Evolutionary conservation across 2,888 invertebrate species (phyloP).

Genomic region (Zygothrica quintamaculata): DNA sequence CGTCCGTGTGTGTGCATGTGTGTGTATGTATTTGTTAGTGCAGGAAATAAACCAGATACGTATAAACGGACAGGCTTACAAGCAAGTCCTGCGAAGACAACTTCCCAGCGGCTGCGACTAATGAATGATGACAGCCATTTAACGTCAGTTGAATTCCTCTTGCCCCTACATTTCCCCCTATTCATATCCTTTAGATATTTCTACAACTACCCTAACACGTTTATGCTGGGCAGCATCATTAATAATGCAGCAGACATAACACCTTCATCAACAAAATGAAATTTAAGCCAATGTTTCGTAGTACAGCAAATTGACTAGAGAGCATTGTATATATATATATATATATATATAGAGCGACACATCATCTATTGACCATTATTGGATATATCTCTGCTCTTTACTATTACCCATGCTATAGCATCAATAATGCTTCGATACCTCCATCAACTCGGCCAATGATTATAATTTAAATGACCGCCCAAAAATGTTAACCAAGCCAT

Average conservation of each 20-base stretch:
- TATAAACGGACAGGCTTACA: constrained; percentile 52
- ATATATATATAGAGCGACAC: too few relatives aligned
- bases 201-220: constrained; percentile 2
- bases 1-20: constrained; percentile 13
- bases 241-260: constrained; percentile 56
- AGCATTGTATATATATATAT: constrained; percentile 10
- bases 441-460: too few relatives aligned
- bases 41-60: constrained; percentile 63
- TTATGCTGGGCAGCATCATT: constrained; percentile 46
- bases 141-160: constrained; percentile 32
- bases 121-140: constrained; percentile 78
- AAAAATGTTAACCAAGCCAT: constrained; percentile 60
- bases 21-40: constrained; percentile 12
- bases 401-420: too few relatives aligned
- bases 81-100: constrained; percentile 57
- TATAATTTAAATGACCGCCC: constrained; percentile 44
- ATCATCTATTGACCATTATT: background rate
- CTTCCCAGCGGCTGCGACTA: constrained; percentile 66
- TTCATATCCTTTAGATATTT: background rate
- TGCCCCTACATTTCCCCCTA: constrained; percentile 4
- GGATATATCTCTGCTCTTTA: too few relatives aligned
- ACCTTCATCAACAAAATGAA: constrained; percentile 68
- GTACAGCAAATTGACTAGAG: constrained; percentile 17
- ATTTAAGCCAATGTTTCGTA: constrained; percentile 52
- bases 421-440: too few relatives aligned